Evolutionary conservation across 2,888 invertebrate species (phyloP).

Genomic region (Xanthia togata): DNA sequence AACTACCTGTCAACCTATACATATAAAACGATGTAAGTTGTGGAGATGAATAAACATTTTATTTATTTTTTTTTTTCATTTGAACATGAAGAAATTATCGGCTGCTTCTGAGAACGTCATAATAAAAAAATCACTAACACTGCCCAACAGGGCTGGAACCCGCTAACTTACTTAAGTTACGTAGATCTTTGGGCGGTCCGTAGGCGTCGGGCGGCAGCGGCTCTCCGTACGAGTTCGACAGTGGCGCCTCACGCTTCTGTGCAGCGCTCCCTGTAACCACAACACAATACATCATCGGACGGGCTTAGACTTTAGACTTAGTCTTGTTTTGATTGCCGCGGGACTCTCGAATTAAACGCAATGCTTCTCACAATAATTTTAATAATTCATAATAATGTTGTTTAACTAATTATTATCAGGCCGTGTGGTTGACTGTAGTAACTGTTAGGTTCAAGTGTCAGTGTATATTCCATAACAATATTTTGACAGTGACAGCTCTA

Average conservation of each 20-base stretch:
- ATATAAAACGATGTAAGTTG: no score
- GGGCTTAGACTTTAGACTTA: neutral
- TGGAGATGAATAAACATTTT: no score
- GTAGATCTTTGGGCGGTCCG: constrained; percentile 86
- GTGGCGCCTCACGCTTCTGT: constrained; percentile 84
- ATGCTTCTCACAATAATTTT: no score
- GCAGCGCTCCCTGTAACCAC: constrained; percentile 78
- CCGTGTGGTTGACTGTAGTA: no score
- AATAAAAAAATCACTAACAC: neutral
- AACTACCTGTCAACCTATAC: no score
- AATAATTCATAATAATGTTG: no score
- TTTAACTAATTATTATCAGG: no score
- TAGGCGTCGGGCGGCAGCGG: constrained; percentile 87
- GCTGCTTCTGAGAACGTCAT: neutral
- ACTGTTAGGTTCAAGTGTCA: no score
- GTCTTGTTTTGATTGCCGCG: neutral
- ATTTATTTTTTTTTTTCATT: neutral
- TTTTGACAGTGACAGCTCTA: no score
- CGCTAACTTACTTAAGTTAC: constrained; percentile 75
- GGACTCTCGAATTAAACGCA: neutral
- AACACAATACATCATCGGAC: neutral
- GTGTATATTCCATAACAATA: no score
- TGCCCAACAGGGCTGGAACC: neutral
- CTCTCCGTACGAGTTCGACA: constrained; percentile 89
- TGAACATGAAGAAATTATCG: neutral